phyloP scores from a whole-genome alignment of 2,113 vertebrate genomes.

The Chaetura pelagica region DNA sequence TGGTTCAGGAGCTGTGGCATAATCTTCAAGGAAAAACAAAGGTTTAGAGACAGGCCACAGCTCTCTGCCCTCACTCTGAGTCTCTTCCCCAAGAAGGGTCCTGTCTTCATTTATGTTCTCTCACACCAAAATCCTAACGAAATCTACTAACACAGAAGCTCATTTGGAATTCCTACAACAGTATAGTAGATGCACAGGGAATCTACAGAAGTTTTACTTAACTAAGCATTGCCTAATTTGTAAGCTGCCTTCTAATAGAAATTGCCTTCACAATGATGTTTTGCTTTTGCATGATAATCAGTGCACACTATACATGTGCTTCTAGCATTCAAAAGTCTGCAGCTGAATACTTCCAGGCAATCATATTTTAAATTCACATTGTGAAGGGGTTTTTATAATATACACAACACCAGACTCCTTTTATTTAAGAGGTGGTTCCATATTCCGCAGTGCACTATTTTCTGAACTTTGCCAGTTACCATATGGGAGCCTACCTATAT shows the following conservation, averaged over 20 bases:
- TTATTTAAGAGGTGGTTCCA: neutral
- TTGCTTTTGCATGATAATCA: neutral
- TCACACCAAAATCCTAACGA: neutral
- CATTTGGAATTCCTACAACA: neutral
- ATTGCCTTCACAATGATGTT: neutral
- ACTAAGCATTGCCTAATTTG: neutral
- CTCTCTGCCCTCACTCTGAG: neutral
- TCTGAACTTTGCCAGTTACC: neutral
- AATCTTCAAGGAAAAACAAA: slow-evolving; percentile 76
- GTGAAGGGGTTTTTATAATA: neutral
- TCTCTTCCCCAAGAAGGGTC: neutral
- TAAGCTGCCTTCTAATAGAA: neutral
- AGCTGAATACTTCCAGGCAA: neutral
- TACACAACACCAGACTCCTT: neutral
- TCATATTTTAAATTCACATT: neutral
- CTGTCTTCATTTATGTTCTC: neutral
- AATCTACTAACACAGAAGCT: neutral
- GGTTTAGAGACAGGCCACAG: neutral
- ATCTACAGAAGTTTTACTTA: neutral
- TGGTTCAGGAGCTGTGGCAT: slow-evolving; percentile 96
- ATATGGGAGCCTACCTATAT: neutral
- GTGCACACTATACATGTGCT: accelerated
- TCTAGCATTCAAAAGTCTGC: neutral
- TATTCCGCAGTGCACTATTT: neutral
- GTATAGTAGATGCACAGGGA: neutral